Conservation (phyloP, 2,888 invertebrate genomes). For the Rotaria socialis region DNA sequence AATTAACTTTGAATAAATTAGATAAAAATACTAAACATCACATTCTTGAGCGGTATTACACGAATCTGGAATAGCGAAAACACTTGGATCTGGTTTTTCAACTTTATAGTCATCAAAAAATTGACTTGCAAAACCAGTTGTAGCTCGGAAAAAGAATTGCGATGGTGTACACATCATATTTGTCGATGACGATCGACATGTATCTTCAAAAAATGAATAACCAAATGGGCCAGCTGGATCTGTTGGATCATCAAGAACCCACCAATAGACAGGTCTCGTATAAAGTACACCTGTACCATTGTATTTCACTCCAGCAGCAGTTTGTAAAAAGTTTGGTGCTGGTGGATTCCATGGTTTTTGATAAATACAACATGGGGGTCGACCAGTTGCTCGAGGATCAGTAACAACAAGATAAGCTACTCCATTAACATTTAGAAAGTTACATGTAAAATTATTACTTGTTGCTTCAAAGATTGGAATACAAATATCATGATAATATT, state of each 20-base stretch:
- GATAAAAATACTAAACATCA: neutral
- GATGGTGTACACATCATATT: constrained; percentile 5
- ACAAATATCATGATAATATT: constrained; percentile 9
- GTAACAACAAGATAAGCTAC: neutral
- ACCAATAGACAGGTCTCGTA: neutral
- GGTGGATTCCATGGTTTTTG: constrained; percentile 11
- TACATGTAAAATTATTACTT: constrained; percentile 28
- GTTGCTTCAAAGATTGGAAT: constrained; percentile 24
- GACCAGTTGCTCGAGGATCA: constrained; percentile 15
- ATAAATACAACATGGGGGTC: constrained; percentile 23
- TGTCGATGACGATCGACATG: neutral
- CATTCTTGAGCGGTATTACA: neutral
- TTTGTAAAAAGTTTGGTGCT: neutral
- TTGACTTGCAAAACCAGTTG: constrained; percentile 24
- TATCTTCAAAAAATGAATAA: constrained; percentile 30
- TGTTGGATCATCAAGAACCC: neutral
- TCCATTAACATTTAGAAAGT: neutral
- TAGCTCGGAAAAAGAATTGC: constrained; percentile 18
- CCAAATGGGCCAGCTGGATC: constrained; percentile 32
- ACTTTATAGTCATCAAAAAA: neutral
- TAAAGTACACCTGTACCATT: neutral
- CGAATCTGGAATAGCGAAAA: neutral
- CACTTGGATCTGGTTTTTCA: neutral
- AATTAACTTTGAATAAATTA: neutral
- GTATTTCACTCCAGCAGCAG: neutral